Evolutionary conservation across 2,113 vertebrate genomes (phyloP), one percentile per base, ranked within the genome.

Genomic region (Lontra canadensis): DNA sequence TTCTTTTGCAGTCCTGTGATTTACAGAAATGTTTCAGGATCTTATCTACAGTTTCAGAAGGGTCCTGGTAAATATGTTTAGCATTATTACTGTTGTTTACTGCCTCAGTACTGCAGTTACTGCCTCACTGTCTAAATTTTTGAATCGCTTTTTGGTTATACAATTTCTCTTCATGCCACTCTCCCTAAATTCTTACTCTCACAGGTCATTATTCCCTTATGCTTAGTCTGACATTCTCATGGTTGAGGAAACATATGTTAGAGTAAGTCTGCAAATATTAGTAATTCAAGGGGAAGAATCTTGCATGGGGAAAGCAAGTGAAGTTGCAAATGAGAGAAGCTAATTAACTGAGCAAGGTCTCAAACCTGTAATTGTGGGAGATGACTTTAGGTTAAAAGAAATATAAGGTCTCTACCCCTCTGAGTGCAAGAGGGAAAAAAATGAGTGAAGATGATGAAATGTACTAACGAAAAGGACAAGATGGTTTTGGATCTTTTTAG

Each of bases 101-200:
- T 59, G 57, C 57, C 57, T 23, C 57, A 59, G 57, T 9, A 59
- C 21, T 84, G 15, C 42, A 76, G 25, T 80, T 94, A 83, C 21
- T 83, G 9, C 8, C 52, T 97, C 76, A 78, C 67, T 20, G 67
- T 93, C 36, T 95, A 80, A 87, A 96, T 61, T 76, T 78, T 90
- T 47, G 69, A 8, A 71, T 74, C 59, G 13, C 10, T 79, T 83
- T 95, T 67, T 61, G 26, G 25, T 67, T 97, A 84, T 44, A n/a
- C 1, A 76, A 17, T 81, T 92, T 88, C 17, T 73, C 7, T 47
- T 52, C 71, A 31, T 89, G 49, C 6, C 67, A 71, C 0, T 88
- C 29, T 84, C 47, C 82, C 74, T 90, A 90, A 96, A 76, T 96
- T 89, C 65, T 94, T 80, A 26, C 73, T 49, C 39, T 39, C 21